Evolutionary conservation across 1,140 invertebrate species (phyloP).

Genomic region (Orius insidiosus): DNA sequence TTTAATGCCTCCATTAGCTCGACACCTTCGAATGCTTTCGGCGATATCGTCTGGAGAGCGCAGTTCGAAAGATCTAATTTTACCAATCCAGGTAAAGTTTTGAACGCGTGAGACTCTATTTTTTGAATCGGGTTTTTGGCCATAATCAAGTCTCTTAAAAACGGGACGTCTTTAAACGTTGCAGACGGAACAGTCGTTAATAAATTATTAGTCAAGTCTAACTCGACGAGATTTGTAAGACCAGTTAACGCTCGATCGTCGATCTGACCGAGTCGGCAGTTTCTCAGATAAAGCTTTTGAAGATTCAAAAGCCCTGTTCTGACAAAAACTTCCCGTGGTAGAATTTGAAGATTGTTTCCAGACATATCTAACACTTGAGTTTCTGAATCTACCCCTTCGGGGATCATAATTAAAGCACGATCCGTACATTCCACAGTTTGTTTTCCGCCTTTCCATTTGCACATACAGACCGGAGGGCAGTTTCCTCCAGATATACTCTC

Average conservation of each 20-base stretch:
- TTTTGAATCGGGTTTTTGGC: conserved; percentile 64
- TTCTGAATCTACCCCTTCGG: conserved; percentile 60
- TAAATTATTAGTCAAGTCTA: conserved; percentile 70
- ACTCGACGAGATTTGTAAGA: conserved; percentile 70
- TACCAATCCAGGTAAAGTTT: conserved; percentile 51
- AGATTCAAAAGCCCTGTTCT: conserved; percentile 64
- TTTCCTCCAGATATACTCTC: conserved; percentile 22
- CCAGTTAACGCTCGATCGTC: conserved; percentile 63
- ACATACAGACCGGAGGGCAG: conserved; percentile 63
- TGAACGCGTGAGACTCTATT: conserved; percentile 57
- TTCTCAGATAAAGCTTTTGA: conserved; percentile 64
- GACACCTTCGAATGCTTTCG: conserved; percentile 59
- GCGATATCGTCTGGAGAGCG: conserved; percentile 53
- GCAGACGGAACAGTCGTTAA: conserved; percentile 57
- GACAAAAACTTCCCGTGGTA: conserved; percentile 63
- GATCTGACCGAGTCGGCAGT: conserved; percentile 68
- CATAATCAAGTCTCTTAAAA: conserved; percentile 59
- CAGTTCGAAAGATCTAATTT: conserved; percentile 72
- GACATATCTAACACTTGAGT: conserved; percentile 81
- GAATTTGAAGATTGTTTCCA: conserved; percentile 64
- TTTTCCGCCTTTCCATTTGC: conserved; percentile 86
- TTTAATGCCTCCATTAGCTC: conserved; percentile 62
- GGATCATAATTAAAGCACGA: conserved; percentile 60
- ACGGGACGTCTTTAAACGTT: conserved; percentile 57
- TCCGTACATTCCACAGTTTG: conserved; percentile 76